Percentiles rank a stretch among this genome's conserved stretches.
These are phyloP conservation scores for Ictidomys tridecemlineatus DNA, from an alignment of 2,113 vertebrate species.

Conservation along the genomic window DNA sequence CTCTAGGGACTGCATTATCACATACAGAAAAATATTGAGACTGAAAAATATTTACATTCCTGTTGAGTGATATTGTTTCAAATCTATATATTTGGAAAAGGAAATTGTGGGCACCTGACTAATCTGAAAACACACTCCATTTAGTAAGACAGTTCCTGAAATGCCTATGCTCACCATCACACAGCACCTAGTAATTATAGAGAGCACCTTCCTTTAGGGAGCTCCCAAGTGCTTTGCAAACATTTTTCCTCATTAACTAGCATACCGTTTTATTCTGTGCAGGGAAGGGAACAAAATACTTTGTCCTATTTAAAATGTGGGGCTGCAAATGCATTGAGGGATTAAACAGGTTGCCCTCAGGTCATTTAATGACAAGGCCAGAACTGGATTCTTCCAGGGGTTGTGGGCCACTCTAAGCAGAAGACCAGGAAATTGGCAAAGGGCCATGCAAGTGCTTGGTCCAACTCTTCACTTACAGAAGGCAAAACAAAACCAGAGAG, in stretches of 20 bases:
- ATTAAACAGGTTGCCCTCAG: constrained; percentile 22
- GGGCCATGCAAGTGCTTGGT: not conserved
- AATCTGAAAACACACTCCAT: constrained; percentile 8
- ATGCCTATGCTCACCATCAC: not conserved
- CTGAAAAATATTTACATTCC: not conserved
- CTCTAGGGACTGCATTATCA: not conserved
- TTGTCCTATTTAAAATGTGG: constrained; percentile 71
- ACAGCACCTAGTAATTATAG: constrained; percentile 15
- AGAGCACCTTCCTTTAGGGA: constrained; percentile 16
- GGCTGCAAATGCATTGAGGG: not conserved
- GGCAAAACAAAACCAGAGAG: constrained; percentile 26
- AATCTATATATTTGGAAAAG: not conserved
- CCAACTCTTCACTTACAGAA: constrained; percentile 15
- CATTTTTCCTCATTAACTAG: constrained; percentile 47
- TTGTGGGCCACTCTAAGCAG: not conserved
- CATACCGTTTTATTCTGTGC: constrained; percentile 49
- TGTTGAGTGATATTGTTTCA: constrained; percentile 37
- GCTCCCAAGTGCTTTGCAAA: constrained; percentile 47
- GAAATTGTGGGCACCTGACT: not conserved
- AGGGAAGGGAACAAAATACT: not conserved
- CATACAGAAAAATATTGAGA: not conserved
- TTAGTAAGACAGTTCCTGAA: not conserved
- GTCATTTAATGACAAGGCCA: constrained; percentile 5
- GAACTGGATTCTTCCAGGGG: not conserved
- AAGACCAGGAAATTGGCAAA: constrained; percentile 21